Conservation (phyloP, 2,888 invertebrate species). For the Boloria selene region DNA sequence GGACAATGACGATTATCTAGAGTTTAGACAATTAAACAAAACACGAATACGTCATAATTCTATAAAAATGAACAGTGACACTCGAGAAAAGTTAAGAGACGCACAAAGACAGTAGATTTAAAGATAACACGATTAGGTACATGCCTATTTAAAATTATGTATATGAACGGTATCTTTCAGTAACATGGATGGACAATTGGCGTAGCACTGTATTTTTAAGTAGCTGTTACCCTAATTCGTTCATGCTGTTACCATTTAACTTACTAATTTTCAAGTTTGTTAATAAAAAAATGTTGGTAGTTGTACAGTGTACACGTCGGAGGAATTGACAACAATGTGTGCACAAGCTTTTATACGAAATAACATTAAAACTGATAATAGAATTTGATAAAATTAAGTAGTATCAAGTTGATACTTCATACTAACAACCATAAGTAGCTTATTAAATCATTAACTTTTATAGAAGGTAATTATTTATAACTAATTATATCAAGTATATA, state of each 20-base stretch:
- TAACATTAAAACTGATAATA: too few species aligned
- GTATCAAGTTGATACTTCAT: too few species aligned
- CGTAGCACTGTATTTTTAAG: slow-evolving; percentile 34
- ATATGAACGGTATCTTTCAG: slow-evolving; percentile 59
- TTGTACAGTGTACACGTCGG: too few species aligned
- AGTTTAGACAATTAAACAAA: slow-evolving; percentile 50
- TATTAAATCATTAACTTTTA: too few species aligned
- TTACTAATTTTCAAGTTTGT: background rate
- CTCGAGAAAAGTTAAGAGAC: slow-evolving; percentile 70
- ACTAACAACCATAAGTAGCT: too few species aligned
- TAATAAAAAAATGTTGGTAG: background rate
- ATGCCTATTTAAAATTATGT: slow-evolving; percentile 59
- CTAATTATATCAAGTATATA: too few species aligned
- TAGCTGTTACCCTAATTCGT: slow-evolving; percentile 45
- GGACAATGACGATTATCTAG: slow-evolving; percentile 68
- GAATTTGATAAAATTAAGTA: too few species aligned
- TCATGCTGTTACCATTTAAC: slow-evolving; percentile 31
- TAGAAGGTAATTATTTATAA: too few species aligned
- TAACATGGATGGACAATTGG: slow-evolving; percentile 45
- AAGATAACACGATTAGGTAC: slow-evolving; percentile 55
- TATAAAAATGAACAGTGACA: slow-evolving; percentile 55
- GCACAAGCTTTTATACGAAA: too few species aligned
- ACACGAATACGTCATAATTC: slow-evolving; percentile 69
- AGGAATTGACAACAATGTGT: too few species aligned
- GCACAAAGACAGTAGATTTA: slow-evolving; percentile 57